phyloP scores from a whole-genome alignment of 2,797 vertebrate genomes.

The Zenarchopterus dispar region DNA sequence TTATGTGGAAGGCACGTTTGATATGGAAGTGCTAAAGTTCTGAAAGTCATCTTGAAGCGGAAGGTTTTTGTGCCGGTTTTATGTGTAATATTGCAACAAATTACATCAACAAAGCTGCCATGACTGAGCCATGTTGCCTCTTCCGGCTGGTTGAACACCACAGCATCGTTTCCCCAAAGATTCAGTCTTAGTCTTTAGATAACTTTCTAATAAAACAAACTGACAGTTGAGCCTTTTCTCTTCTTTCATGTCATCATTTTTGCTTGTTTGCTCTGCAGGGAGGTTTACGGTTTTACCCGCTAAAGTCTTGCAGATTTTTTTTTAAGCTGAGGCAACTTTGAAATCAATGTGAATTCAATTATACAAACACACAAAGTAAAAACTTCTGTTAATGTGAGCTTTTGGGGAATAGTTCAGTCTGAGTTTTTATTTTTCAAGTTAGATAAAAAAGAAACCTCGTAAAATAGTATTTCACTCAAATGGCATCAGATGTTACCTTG shows the following conservation, averaged over 20 bases:
- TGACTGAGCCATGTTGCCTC: slow-evolving; percentile 30
- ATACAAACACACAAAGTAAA: not conserved
- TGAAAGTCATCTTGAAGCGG: slow-evolving; percentile 42
- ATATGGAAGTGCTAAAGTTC: slow-evolving; percentile 16
- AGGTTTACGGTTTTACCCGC: slow-evolving; percentile 11
- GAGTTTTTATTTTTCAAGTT: too few species aligned
- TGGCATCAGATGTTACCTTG: too few species aligned
- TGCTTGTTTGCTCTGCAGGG: not conserved
- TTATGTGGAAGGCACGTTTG: too few species aligned
- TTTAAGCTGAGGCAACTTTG: not conserved
- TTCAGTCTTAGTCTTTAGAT: slow-evolving; percentile 40
- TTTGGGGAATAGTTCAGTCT: too few species aligned
- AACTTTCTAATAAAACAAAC: slow-evolving; percentile 53
- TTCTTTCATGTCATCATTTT: slow-evolving; percentile 26
- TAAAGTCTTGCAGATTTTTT: not conserved
- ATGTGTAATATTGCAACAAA: slow-evolving; percentile 53
- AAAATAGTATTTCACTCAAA: too few species aligned
- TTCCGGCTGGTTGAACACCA: slow-evolving; percentile 42
- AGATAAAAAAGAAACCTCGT: too few species aligned
- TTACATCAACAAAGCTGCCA: slow-evolving; percentile 57
- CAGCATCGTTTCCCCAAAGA: slow-evolving; percentile 44
- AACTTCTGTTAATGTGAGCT: too few species aligned
- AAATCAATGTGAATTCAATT: slow-evolving; percentile 5
- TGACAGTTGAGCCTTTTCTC: slow-evolving; percentile 43
- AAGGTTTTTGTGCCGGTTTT: slow-evolving; percentile 17